These are phyloP conservation scores for Tachypleus tridentatus DNA, from an alignment of 1,140 invertebrate genomes.

Conservation along the genomic window DNA sequence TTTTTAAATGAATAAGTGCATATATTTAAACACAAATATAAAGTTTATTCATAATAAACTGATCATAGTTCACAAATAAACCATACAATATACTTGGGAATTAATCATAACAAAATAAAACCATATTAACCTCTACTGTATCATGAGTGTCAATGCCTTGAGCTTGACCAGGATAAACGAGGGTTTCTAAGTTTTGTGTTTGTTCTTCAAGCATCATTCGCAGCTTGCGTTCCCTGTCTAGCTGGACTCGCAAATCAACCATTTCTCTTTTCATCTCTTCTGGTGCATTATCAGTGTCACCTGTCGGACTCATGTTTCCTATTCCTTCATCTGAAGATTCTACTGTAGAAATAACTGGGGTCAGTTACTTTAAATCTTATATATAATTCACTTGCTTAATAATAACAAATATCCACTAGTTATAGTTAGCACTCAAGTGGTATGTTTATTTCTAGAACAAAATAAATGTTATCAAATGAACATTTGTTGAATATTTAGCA, in stretches of 20 bases:
- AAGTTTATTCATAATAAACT: too few relatives aligned
- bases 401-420: background rate
- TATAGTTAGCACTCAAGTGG: background rate
- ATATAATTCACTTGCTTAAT: background rate
- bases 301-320: slow-evolving; percentile 26
- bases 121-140: too few relatives aligned
- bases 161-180: too few relatives aligned
- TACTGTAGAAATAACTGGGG: slow-evolving; percentile 1
- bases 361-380: background rate
- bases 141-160: too few relatives aligned
- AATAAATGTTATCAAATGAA: too few relatives aligned
- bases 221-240: slow-evolving; percentile 67
- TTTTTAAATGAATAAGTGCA: too few relatives aligned
- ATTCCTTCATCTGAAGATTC: slow-evolving; percentile 38
- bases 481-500: too few relatives aligned
- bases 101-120: too few relatives aligned
- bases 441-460: too few relatives aligned
- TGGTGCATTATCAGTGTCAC: slow-evolving; percentile 17
- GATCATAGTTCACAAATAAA: too few relatives aligned
- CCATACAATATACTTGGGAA: too few relatives aligned
- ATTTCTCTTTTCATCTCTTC: slow-evolving; percentile 42
- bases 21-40: too few relatives aligned
- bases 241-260: slow-evolving; percentile 59
- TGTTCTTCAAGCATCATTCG: slow-evolving; percentile 65
- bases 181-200: slow-evolving; percentile 40